Evolutionary conservation across 2,797 vertebrate genomes (phyloP), one percentile per base, ranked within the genome.

Genomic region (Amblyraja radiata): DNA sequence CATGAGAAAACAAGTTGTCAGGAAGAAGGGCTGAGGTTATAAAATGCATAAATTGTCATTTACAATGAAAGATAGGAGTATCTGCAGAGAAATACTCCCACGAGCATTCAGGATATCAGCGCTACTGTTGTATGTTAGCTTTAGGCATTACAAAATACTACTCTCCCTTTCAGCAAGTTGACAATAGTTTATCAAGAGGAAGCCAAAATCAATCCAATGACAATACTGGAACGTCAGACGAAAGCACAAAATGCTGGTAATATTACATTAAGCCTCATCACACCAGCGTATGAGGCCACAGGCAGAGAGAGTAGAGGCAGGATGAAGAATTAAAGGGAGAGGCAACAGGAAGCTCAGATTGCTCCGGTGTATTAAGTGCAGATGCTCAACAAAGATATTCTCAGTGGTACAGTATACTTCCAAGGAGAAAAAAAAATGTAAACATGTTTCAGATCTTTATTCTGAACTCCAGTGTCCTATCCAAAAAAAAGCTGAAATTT

Each of bases 1-100:
- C 83, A 84, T 84, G 4, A 84, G 25, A 61, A 63, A 84, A 63
- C 83, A 84, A 63, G 83, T 84, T 84, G 54, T 84, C 58, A 84
- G 28, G 25, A 84, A 61, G 83, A 14, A 28, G 58, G 54, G 80
- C 32, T 6, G 54, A 84, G 54, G 25, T 63, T 58, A 61, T 63
- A 84, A 84, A 84, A 61, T 63, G 28, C 83, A 16, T 63, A n/a
- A 61, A 63, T 16, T 28, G 18, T 25, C 83, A 84, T n/a, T 84
- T 84, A 84, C 28, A 58, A 16, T 25, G 28, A 84, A 58, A 84
- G 58, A n/a, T 61, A 58, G 83, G 58, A 84, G 28, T 61, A 84
- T 6, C 13, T 58, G n/a, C 9, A 61, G 54, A 61, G 54, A 84
- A 84, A 1, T 63, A 21, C 28, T 61, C 58, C 54, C 81, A 13